Evolutionary conservation across 2,888 invertebrate species (phyloP), one percentile per base, ranked within the genome.

Genomic region (Allacma fusca): DNA sequence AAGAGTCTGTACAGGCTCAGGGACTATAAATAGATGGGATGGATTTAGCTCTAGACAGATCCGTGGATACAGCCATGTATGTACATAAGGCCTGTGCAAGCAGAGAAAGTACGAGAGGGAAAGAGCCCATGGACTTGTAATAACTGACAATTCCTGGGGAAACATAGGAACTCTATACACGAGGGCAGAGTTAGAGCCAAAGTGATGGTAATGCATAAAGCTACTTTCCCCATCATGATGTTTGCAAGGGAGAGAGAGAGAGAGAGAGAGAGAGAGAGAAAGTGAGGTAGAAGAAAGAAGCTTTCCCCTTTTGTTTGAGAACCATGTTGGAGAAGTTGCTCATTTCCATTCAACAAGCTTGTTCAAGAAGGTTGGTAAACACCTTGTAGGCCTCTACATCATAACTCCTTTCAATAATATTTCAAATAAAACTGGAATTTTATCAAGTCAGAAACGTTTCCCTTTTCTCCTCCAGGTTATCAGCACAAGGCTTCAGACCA

Each of bases 321-420:
- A 24, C 9, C 26, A 13, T 68, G 28, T 68, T 29, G 21, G 34
- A 68, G 40, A 68, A 13, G n/a, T 70, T 44, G 44, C 70, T 70
- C 70, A 70, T 70, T 70, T 70, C 43, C 70, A 70, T 70, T 70
- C 50, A 40, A 50, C 70, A 70, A 70, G 50, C 1, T 23, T 59
- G 19, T 19, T 59, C 59, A 23, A 59, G 23, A 59, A 26, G 70
- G 40, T 50, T 50, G 70, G 70, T 70, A 70, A 70, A 70, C 70
- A 70, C 70, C 26, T 44, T 26, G 12, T 21, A 40, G 70, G 44
- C 70, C 26, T 68, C 40, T 59, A 59, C 59, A 59, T 40, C 40
- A 40, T 59, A 59, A 59, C 59, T 59, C 23, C 59, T 59, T 59
- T 59, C 59, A 59, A 59, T 59, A 59, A 59, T 59, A 59, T 59